phyloP scores from a whole-genome alignment of 2,797 vertebrate genomes.

The Dendrocincla tyrannina region DNA sequence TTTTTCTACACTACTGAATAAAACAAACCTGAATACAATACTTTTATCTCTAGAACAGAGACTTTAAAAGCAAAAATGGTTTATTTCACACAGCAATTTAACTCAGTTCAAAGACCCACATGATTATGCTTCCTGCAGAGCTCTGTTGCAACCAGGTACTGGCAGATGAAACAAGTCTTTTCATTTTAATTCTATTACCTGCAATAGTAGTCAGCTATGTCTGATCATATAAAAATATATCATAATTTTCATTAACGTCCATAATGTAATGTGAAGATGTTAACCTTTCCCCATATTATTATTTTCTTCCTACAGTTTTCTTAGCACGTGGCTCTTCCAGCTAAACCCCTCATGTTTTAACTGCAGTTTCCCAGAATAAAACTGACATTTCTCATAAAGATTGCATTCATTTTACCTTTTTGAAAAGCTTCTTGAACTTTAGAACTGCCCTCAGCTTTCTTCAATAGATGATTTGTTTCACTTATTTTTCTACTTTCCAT shows the following conservation, averaged over 20 bases:
- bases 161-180: conserved; percentile 22
- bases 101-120: conserved; percentile 1
- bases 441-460: conserved; percentile 68
- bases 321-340: conserved; percentile 27
- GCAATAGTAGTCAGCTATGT: conserved; percentile 3
- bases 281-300: conserved; percentile 59
- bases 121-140: background rate
- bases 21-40: background rate
- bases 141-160: background rate
- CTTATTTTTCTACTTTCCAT: conserved; percentile 37
- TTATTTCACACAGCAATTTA: conserved; percentile 33
- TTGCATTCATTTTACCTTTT: conserved; percentile 56
- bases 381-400: conserved; percentile 68
- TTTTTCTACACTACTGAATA: background rate
- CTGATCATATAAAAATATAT: conserved; percentile 38
- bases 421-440: conserved; percentile 74
- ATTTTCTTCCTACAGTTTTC: conserved; percentile 57
- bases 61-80: background rate
- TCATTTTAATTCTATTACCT: conserved; percentile 41
- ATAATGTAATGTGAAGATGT: conserved; percentile 61
- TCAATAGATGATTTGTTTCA: conserved; percentile 46
- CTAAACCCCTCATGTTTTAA: conserved; percentile 54
- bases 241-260: conserved; percentile 38
- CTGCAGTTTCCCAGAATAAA: conserved; percentile 58
- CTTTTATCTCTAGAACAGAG: background rate